Evolutionary conservation across 2,797 vertebrate species (phyloP).

Genomic region (Sarcoramphus papa): DNA sequence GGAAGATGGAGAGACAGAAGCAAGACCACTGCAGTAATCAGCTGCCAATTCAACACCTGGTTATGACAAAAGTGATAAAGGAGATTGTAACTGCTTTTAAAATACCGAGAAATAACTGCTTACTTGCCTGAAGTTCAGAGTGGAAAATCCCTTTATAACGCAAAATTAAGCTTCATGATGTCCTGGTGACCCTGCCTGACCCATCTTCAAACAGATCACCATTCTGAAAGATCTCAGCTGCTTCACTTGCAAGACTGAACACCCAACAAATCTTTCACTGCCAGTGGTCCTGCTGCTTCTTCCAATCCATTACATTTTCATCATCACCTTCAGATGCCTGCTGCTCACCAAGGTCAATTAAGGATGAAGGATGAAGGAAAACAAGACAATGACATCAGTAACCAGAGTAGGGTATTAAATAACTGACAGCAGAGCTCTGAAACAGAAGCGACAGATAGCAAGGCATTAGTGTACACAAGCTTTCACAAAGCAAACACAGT

Average conservation of each 20-base stretch:
- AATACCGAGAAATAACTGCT: neutral
- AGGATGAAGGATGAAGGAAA: neutral
- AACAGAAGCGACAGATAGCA: neutral
- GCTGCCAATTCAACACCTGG: neutral
- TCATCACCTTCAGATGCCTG: neutral
- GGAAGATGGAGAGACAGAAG: neutral
- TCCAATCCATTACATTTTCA: neutral
- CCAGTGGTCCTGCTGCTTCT: neutral
- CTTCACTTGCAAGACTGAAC: neutral
- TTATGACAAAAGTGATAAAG: neutral
- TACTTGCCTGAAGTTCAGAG: neutral
- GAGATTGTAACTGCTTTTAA: neutral
- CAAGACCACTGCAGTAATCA: neutral
- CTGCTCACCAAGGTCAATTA: neutral
- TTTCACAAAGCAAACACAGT: rapidly evolving
- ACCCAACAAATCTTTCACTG: neutral
- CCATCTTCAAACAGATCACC: neutral
- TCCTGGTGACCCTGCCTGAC: neutral
- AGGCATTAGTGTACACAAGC: neutral
- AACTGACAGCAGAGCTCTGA: neutral
- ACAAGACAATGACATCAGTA: neutral
- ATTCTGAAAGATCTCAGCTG: neutral
- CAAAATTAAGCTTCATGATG: neutral
- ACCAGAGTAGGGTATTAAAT: neutral
- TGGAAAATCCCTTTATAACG: neutral